phyloP scores from a whole-genome alignment of 2,113 vertebrate species.

The Pionites leucogaster region DNA sequence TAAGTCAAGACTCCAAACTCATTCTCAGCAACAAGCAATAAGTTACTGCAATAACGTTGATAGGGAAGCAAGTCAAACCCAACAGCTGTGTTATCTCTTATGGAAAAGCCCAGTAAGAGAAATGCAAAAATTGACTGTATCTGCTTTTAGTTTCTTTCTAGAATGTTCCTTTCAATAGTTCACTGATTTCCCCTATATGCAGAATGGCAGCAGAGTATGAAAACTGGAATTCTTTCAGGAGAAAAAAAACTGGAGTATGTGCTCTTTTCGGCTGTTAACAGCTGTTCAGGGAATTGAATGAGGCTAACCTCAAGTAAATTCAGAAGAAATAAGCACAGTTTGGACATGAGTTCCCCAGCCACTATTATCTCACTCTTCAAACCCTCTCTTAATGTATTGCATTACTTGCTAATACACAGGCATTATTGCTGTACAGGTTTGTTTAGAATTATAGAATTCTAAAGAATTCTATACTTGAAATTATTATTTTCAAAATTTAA shows the following conservation, averaged over 20 bases:
- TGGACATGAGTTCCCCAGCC: neutral
- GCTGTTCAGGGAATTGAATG: neutral
- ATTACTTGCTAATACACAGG: neutral
- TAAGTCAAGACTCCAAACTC: neutral
- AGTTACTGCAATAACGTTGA: neutral
- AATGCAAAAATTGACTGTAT: neutral
- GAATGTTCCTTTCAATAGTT: neutral
- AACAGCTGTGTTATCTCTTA: neutral
- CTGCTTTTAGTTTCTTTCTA: neutral
- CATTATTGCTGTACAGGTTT: neutral
- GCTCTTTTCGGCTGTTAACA: neutral
- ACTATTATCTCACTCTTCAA: neutral
- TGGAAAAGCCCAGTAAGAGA: neutral
- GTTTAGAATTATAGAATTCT: neutral
- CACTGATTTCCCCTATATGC: neutral
- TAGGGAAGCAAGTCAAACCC: neutral
- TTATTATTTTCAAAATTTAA: neutral
- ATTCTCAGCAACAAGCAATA: neutral
- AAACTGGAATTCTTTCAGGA: neutral
- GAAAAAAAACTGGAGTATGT: neutral
- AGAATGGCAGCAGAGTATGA: neutral
- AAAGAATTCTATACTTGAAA: neutral
- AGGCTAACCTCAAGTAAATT: neutral
- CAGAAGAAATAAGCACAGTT: neutral
- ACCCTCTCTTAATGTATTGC: neutral